Evolutionary conservation across 2,888 invertebrate genomes (phyloP), one percentile per base, ranked within the genome.

Genomic region (Apantesis nais): DNA sequence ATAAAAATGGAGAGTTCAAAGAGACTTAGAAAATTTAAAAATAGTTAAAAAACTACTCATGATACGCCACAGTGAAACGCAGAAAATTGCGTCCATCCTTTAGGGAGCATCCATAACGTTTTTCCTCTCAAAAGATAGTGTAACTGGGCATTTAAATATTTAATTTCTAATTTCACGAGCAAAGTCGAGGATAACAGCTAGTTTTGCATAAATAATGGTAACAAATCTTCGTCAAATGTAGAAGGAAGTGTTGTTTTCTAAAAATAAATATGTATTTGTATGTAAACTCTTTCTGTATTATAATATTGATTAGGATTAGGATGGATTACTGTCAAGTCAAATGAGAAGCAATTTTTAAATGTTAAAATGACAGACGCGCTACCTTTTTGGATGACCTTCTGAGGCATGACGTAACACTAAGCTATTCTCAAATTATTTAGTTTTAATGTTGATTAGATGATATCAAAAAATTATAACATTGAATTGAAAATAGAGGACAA

Each of bases 121-220:
- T 80, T 79, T 77, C 74, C 41, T 67, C 60, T 75, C 78, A 64
- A 80, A 80, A 78, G 78, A 74, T 82, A 76, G 82, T 82, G 73
- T 81, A 67, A 67, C 74, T 61, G 72, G 25, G 66, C 74, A 44
- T 74, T 72, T 80, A 73, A 80, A 80, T 80, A 80, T 80, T 80
- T 80, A 80, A 82, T 80, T 80, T 80, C 80, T 82, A 78, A 80
- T 80, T 80, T 75, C 76, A 70, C 66, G 67, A 82, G 74, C 78
- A 74, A 78, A 80, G 80, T 76, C 80, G 71, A 68, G 82, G 74
- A 76, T 82, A 80, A 78, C 73, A 66, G 76, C 72, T 82, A 74
- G 82, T 78, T 76, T 71, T 82, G 76, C 76, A 80, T 80, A 82
- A 82, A 66, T 80, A 72, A 82, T 76, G 82, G 19, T 68, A 74